Evolutionary conservation across 2,888 invertebrate species (phyloP), one percentile per base, ranked within the genome.

Genomic region (Rotaria socialis): DNA sequence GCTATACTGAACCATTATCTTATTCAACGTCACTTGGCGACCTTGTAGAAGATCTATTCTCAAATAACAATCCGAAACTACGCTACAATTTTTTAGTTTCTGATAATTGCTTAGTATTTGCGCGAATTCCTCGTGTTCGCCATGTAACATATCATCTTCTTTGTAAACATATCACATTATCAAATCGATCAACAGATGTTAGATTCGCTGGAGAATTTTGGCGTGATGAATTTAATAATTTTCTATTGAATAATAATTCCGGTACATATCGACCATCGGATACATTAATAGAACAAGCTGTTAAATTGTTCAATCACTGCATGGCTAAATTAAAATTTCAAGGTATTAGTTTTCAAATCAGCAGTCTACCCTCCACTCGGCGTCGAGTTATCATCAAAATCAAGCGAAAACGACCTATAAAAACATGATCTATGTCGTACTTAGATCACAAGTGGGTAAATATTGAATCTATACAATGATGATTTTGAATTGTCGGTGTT

Each of bases 191-290:
- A 11, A 43, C 6, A 2, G 75, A 80, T 80, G 75, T 80, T 16
- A 11, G 75, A 43, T 80, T 80, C 47, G 75, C 75, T 22, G 75
- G 75, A 24, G 75, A 80, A 80, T 24, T 80, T 10, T 80, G 75
- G 75, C 22, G 16, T 35, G 75, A 80, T 80, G 75, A 80, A 47
- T 24, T 47, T 24, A 7, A 22, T 47, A 1, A 41, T 24, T 24
- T 47, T 47, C 47, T 0, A 24, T 22, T 80, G 0, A 80, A 80
- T 47, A 80, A 80, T 24, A 80, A 80, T 80, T 47, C 43, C 22
- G 75, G 75, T 24, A 80, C 75, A 8, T 80, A 80, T 80, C 75
- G 47, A 43, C 75, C 75, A n/a, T 10, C 43, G 22, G 16, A 80
- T 14, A 4, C 1, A 22, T 80, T 80, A 80, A 43, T 80, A 41